Conservation (phyloP, 2,113 vertebrate species). For the Proteles cristata region DNA sequence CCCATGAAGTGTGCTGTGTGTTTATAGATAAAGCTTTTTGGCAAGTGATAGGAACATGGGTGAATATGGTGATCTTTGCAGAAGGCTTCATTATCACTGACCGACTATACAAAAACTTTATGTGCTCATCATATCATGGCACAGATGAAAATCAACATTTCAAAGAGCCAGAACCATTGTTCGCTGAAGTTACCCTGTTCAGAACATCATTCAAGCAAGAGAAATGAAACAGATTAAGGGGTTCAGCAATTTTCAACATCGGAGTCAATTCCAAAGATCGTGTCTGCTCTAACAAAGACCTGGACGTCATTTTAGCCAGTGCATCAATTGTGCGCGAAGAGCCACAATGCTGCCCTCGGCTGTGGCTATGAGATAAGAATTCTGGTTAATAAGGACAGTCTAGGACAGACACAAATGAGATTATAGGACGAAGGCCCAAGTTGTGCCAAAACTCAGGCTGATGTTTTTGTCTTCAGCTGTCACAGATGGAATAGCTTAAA, state of each 20-base stretch:
- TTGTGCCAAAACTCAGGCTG: conserved; percentile 82
- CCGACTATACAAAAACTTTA: conserved; percentile 74
- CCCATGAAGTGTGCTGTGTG: not conserved
- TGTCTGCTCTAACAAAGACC: conserved; percentile 83
- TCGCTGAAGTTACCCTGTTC: conserved; percentile 75
- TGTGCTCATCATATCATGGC: conserved; percentile 69
- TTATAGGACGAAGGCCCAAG: conserved; percentile 77
- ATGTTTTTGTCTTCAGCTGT: conserved; percentile 78
- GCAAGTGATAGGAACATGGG: conserved; percentile 29
- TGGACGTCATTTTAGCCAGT: conserved; percentile 75
- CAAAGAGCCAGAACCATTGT: conserved; percentile 81
- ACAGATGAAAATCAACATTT: conserved; percentile 83
- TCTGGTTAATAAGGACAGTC: conserved; percentile 80
- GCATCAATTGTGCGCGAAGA: conserved; percentile 56
- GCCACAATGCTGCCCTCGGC: conserved; percentile 78
- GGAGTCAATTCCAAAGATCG: conserved; percentile 78
- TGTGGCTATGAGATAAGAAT: conserved; percentile 84
- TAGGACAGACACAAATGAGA: conserved; percentile 84
- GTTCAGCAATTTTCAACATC: conserved; percentile 68
- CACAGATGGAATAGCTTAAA: conserved; percentile 78
- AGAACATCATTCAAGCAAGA: conserved; percentile 78
- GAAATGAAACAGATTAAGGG: conserved; percentile 81
- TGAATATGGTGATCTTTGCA: conserved; percentile 66
- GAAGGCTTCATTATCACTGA: conserved; percentile 76
- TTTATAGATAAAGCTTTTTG: conserved; percentile 60